These are phyloP conservation scores for Cartodere bifasciata DNA, from an alignment of 2,888 invertebrate genomes.

Conservation along the genomic window DNA sequence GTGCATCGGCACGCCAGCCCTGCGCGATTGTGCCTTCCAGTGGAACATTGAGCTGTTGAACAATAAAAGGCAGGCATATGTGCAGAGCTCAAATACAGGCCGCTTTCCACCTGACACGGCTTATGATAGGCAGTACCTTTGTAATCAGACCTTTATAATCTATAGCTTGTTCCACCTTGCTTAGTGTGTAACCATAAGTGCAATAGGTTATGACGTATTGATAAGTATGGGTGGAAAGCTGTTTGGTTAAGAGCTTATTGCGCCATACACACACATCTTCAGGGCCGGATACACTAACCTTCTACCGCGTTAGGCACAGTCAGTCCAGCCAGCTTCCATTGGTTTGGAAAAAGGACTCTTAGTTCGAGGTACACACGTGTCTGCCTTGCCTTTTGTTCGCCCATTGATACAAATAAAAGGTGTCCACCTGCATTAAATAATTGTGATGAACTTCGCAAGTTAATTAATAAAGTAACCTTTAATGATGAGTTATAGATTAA, in stretches of 20 bases:
- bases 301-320: too few species aligned
- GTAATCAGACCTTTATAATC: too few species aligned
- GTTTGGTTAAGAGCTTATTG: too few species aligned
- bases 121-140: too few species aligned
- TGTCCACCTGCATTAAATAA: slow-evolving; percentile 35
- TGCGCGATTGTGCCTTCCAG: slow-evolving; percentile 34
- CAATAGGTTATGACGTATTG: too few species aligned
- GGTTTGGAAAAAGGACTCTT: slow-evolving; percentile 28
- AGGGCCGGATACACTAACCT: too few species aligned
- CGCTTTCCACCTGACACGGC: too few species aligned
- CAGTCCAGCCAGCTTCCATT: slow-evolving; percentile 24
- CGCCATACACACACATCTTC: too few species aligned
- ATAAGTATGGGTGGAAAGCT: too few species aligned
- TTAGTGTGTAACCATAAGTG: too few species aligned
- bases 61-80: slow-evolving; percentile 37
- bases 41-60: slow-evolving; percentile 34
- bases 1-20: slow-evolving; percentile 32
- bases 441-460: slow-evolving; percentile 38
- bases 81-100: too few species aligned
- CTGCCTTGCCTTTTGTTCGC: slow-evolving; percentile 33
- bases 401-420: slow-evolving; percentile 35
- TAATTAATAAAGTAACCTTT: slow-evolving; percentile 32
- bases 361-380: slow-evolving; percentile 34
- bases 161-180: too few species aligned
- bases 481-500: slow-evolving; percentile 34